Conservation (phyloP, 2,888 invertebrate species). For the Hirtodrosophila duncani region DNA sequence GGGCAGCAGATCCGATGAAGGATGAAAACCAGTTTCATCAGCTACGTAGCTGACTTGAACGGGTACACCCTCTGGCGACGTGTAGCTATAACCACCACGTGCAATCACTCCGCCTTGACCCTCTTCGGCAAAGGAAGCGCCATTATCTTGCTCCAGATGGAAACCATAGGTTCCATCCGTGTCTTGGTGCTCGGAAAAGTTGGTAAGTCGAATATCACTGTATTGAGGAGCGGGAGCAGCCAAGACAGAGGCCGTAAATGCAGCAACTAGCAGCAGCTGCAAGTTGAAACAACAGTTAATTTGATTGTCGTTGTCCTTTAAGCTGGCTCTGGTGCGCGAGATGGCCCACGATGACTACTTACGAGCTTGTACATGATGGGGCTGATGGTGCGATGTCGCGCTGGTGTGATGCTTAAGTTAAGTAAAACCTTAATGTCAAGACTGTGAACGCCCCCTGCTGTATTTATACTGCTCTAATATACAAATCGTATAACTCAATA, state of each 20-base stretch:
- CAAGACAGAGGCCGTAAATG: conserved; percentile 33
- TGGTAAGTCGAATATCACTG: conserved; percentile 23
- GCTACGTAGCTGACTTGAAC: conserved; percentile 64
- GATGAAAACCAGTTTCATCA: conserved; percentile 73
- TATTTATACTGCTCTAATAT: conserved; percentile 48
- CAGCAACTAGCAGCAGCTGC: conserved; percentile 46
- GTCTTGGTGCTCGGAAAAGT: conserved; percentile 39
- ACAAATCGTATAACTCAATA: conserved; percentile 26
- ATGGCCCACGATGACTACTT: conserved; percentile 30
- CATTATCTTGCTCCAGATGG: conserved; percentile 80
- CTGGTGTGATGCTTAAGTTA: not conserved
- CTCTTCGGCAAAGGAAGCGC: conserved; percentile 79
- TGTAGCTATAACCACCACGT: conserved; percentile 49
- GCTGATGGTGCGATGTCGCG: conserved; percentile 14
- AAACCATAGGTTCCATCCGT: conserved; percentile 78
- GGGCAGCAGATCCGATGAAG: conserved; percentile 68
- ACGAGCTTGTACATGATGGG: conserved; percentile 61
- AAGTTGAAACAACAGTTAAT: conserved; percentile 9
- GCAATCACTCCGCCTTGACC: conserved; percentile 80
- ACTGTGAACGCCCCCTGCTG: conserved; percentile 10
- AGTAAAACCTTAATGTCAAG: conserved; percentile 25
- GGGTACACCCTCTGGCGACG: conserved; percentile 71
- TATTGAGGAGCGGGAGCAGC: conserved; percentile 28
- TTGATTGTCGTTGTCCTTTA: no score
- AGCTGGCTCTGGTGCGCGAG: not conserved